Conservation (phyloP, 2,113 vertebrate species). For the Dromiciops gliroides region DNA sequence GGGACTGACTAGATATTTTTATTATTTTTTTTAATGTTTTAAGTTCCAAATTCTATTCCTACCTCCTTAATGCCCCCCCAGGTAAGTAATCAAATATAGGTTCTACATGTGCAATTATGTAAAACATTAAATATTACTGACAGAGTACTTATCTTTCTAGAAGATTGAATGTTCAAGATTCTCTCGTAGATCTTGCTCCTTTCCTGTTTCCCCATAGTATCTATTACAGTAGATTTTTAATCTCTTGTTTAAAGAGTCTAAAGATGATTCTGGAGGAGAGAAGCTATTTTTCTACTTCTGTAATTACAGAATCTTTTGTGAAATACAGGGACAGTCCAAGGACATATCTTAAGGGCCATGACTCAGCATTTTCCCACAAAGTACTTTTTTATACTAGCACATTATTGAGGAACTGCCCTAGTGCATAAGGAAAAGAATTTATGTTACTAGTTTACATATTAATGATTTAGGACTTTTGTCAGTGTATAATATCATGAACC, state of each 20-base stretch:
- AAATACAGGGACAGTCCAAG: constrained; percentile 28
- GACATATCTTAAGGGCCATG: constrained; percentile 13
- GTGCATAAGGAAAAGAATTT: background rate
- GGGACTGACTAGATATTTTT: background rate
- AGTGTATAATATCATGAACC: background rate
- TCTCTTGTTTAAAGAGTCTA: background rate
- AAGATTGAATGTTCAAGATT: background rate
- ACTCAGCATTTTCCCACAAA: constrained; percentile 55
- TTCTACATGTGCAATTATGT: too few relatives aligned
- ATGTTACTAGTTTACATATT: background rate
- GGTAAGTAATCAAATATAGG: too few relatives aligned
- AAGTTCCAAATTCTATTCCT: too few relatives aligned
- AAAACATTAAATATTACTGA: too few relatives aligned
- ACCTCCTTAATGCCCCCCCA: too few relatives aligned
- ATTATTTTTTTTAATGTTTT: too few relatives aligned
- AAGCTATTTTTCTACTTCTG: constrained; percentile 36
- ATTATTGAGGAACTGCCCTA: background rate
- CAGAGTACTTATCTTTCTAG: background rate
- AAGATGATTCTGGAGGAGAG: background rate
- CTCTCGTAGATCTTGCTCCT: background rate
- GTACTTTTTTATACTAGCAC: background rate
- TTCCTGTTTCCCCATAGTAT: background rate
- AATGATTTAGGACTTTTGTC: background rate
- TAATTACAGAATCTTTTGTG: background rate
- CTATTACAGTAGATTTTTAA: background rate